Evolutionary conservation across 2,113 vertebrate genomes (phyloP).

Genomic region (Okapia johnstoni): DNA sequence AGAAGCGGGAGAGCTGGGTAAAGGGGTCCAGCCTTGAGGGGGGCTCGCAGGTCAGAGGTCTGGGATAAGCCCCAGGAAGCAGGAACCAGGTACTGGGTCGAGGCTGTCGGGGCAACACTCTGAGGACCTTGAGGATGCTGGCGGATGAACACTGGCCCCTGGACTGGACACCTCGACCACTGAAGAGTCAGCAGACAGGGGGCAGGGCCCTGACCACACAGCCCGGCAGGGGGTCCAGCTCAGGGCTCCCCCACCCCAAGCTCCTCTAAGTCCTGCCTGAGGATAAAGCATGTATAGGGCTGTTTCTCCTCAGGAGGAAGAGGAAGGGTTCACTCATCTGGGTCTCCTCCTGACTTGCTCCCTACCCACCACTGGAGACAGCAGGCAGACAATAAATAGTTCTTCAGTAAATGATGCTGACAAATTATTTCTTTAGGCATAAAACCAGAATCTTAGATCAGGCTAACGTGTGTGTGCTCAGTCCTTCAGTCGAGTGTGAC

Average conservation of each 20-base stretch:
- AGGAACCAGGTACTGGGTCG: neutral
- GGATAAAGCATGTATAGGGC: neutral
- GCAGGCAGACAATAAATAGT: rapidly evolving
- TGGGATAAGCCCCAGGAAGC: no score
- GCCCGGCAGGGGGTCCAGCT: neutral
- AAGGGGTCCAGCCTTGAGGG: neutral
- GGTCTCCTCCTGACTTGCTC: neutral
- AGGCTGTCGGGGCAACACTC: neutral
- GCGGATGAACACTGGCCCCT: neutral
- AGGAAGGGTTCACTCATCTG: neutral
- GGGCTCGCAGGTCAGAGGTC: neutral
- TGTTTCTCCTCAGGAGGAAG: neutral
- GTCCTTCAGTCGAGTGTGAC: neutral
- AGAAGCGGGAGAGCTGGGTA: neutral
- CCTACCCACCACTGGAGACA: neutral
- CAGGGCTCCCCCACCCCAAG: neutral
- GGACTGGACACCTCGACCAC: neutral
- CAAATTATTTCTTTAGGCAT: neutral
- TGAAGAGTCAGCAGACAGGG: neutral
- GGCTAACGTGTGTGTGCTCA: neutral
- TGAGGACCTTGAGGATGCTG: neutral
- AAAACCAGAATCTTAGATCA: neutral
- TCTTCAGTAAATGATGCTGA: neutral
- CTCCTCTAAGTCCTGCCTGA: neutral
- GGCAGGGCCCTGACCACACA: neutral